These are phyloP conservation scores for Amazona vittata DNA, from an alignment of 2,113 vertebrate species.

Conservation along the genomic window DNA sequence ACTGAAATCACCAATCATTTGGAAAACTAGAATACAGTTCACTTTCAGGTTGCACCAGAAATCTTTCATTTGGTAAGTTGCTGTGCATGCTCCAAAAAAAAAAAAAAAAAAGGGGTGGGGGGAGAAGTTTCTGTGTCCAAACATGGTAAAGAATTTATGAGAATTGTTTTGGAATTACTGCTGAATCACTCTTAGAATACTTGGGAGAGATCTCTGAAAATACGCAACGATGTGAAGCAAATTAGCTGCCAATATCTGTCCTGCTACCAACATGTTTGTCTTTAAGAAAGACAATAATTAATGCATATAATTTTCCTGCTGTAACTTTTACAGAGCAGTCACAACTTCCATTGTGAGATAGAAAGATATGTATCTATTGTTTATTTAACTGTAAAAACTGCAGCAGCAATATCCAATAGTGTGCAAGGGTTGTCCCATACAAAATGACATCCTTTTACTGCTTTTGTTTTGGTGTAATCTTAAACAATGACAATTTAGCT, in stretches of 20 bases:
- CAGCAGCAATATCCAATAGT: neutral
- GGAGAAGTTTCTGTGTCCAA: neutral
- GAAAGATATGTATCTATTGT: neutral
- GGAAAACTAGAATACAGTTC: neutral
- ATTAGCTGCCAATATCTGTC: neutral
- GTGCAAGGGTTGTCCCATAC: neutral
- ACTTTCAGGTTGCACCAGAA: neutral
- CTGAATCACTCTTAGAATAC: conserved; percentile 38
- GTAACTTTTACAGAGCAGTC: neutral
- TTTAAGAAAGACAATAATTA: neutral
- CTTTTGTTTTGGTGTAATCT: neutral
- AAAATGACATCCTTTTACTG: neutral
- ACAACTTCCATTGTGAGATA: neutral
- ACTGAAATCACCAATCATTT: neutral
- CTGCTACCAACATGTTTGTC: neutral
- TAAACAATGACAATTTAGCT: neutral
- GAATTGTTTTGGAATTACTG: conserved; percentile 45
- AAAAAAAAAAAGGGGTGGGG: fast-evolving
- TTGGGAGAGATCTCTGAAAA: neutral
- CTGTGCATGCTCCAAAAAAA: neutral
- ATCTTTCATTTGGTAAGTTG: neutral
- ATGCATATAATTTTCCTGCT: neutral
- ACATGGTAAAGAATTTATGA: conserved; percentile 60
- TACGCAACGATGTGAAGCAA: neutral
- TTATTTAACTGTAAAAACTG: neutral